These are phyloP conservation scores for Entomobrya multifasciata DNA, from an alignment of 2,888 invertebrate species.

Conservation along the genomic window DNA sequence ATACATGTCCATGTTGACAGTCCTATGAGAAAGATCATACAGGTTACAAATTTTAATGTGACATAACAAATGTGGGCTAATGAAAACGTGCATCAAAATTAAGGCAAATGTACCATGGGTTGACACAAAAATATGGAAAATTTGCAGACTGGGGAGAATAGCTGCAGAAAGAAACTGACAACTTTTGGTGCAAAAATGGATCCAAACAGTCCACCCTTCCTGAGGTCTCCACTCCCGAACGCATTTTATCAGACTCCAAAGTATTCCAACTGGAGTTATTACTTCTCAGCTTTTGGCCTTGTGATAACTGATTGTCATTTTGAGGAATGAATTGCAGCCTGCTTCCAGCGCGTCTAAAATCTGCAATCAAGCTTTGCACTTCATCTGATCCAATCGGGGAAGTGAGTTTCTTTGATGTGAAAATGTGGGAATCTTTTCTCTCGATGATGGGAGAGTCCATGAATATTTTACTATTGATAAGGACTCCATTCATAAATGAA, in stretches of 20 bases:
- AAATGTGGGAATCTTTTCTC: constrained; percentile 85
- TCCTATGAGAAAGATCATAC: background rate
- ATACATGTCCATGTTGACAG: constrained; percentile 96
- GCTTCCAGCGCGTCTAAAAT: constrained; percentile 93
- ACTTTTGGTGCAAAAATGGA: constrained; percentile 90
- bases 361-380: constrained; percentile 85
- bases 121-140: constrained; percentile 93
- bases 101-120: constrained; percentile 86
- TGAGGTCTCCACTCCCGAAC: constrained; percentile 58
- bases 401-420: constrained; percentile 87
- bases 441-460: constrained; percentile 69
- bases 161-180: constrained; percentile 95
- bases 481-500: constrained; percentile 51
- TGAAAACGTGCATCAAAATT: constrained; percentile 4
- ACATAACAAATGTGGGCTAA: no score
- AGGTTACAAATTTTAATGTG: background rate
- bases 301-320: constrained; percentile 44
- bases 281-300: constrained; percentile 78
- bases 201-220: constrained; percentile 86
- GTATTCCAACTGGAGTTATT: constrained; percentile 75
- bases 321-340: constrained; percentile 80
- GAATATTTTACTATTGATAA: constrained; percentile 69
- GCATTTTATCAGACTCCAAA: constrained; percentile 70
- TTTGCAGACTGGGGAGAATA: constrained; percentile 89
- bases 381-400: constrained; percentile 85